Base-by-base conservation (phyloP, 2,888 invertebrate genomes). In the Cecidostiba fungosa region DNA sequence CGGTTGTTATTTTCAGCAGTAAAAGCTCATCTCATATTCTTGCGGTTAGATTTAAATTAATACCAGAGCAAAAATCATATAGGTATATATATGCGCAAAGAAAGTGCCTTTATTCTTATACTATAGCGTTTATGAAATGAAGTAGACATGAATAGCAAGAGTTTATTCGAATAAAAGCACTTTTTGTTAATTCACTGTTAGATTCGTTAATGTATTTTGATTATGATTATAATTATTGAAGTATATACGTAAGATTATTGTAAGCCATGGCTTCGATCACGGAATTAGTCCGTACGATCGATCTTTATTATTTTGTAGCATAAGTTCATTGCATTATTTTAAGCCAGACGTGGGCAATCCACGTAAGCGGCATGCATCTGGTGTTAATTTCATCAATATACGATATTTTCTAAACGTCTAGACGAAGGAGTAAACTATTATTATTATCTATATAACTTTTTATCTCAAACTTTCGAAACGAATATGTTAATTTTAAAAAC, bases 361-460 rank as follows among this genome's bases (percentile, higher is more conserved):
- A 90, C 88, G 87, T 87, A 90, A 89, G 87, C 89, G 87, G 88
- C 92, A 92, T 93, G 92, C 93, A 89, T 90, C 88, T 87, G 88
- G 86, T 90, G 90, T 91, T 91, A 92, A 91, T 90, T 89, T 89
- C 85, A 81, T 43, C 73, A 77, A 86, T 62, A 85, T 62, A 85
- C 54, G 43, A 43, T 73, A 66, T 29, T 76, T 47, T 54, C 47
- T 50, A 39, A 66, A 23, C 66, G 47, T 47, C 19, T 23, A 26
- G n/a, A 43, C 36, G 36, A 59, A 47, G 47, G 47, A 73, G n/a
- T 36, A 50, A 70, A 43, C 32, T 59, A 59, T 59, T 12, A 12
- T 12, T n/a, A n/a, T 6, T 23, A n/a, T n/a, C n/a, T n/a, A n/a
- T n/a, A 19, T 62, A 12, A 39, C n/a, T 39, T 72, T 39, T 39